Base-by-base conservation (phyloP, 2,888 invertebrate genomes). In the Mesorhabditis belari region DNA sequence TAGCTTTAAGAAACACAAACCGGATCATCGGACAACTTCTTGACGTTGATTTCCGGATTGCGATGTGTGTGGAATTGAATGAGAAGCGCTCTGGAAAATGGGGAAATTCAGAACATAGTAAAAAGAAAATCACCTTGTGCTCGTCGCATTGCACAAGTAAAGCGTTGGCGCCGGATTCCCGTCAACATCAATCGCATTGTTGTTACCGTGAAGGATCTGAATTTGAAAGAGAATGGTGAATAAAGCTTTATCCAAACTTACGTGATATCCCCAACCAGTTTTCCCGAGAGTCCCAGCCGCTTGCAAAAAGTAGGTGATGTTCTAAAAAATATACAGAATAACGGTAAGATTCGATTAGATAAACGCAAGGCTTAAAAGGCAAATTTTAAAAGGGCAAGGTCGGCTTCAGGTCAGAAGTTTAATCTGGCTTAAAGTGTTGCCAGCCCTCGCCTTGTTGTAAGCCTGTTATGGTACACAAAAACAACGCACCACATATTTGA, bases 121-220 rank as follows among this genome's bases (percentile, higher is more conserved):
- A 12, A 44, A 6, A n/a, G 49, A 52, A 55, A 23, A n/a, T 27
- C 28, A n/a, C n/a, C 19, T 54, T 55, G 27, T 72, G 66, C 62
- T 64, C n/a, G 67, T 67, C 6, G 71, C 63, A 23, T 76, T 77
- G 63, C 69, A 70, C 35, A 73, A 49, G 24, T 73, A 66, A 17
- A 76, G 64, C n/a, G 71, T 71, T 4, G 77, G 77, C 4, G 75
- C 73, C 12, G 75, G 69, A 6, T 55, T 58, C 3, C 73, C 75
- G 5, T 67, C 49, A 3, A 57, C 57, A 57, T 70, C 71, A 35
- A 76, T 64, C 5, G 73, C 74, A 51, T 73, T 71, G 50, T 66
- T 62, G 60, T 76, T 77, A 19, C 74, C 70, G 50, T 76, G 74
- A 17, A 74, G 60, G 4, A 64, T 54, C 59, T 72, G 64, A 64